These are phyloP conservation scores for Onychomys leucogaster DNA, from an alignment of 2,797 vertebrate species.

Conservation along the genomic window DNA sequence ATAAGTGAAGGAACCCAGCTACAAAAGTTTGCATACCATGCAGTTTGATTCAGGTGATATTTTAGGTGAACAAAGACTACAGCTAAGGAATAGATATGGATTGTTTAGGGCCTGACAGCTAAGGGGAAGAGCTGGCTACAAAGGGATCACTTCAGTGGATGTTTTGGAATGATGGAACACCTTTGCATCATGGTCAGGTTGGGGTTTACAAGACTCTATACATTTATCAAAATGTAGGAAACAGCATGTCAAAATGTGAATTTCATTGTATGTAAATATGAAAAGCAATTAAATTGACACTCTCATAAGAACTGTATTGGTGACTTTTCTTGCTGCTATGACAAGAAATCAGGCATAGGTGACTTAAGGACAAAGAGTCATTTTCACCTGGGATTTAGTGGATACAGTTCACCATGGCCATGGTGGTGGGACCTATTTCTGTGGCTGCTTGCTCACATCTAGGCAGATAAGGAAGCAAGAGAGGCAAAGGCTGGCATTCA, in stretches of 20 bases:
- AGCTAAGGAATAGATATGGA: neutral
- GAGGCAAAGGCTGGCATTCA: neutral
- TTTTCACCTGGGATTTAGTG: too few species aligned
- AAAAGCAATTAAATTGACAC: slow-evolving; percentile 14
- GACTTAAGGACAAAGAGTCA: too few species aligned
- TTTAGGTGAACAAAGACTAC: neutral
- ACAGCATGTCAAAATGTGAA: neutral
- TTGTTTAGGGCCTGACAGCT: neutral
- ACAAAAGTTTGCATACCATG: neutral
- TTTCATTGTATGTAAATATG: neutral
- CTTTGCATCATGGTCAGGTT: neutral
- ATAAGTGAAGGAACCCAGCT: neutral
- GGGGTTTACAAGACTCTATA: neutral
- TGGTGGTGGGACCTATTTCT: neutral
- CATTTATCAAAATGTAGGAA: neutral
- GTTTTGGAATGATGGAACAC: neutral
- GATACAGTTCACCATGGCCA: too few species aligned
- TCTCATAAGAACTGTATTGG: neutral
- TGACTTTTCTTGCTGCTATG: neutral
- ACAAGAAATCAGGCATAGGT: neutral
- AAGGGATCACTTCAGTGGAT: neutral
- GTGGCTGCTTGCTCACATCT: neutral
- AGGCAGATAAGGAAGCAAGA: neutral
- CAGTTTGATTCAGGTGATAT: neutral
- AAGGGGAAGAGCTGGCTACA: neutral